Conservation (phyloP, 2,888 invertebrate species). For the Campaea margaritaria region DNA sequence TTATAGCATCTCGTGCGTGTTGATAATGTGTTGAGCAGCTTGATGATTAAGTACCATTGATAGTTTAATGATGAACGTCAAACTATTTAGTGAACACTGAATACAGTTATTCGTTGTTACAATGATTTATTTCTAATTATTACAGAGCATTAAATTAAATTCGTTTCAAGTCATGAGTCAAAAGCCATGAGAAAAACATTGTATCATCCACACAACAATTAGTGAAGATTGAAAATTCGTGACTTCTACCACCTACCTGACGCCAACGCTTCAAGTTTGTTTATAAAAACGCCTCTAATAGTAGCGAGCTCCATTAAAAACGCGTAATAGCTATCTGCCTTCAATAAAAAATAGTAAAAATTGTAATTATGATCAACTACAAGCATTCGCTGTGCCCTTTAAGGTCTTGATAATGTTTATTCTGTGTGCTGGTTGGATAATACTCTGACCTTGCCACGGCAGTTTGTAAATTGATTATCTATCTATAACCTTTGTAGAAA, state of each 20-base stretch:
- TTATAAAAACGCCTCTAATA: conserved; percentile 11
- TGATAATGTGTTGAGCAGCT: no score
- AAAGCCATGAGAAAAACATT: conserved; percentile 2
- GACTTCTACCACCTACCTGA: conserved; percentile 7
- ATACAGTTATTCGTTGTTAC: background rate
- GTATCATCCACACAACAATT: conserved; percentile 16
- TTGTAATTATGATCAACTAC: conserved; percentile 6
- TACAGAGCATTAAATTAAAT: no score
- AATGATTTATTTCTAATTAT: no score
- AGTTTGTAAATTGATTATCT: conserved; percentile 27
- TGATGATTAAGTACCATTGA: background rate
- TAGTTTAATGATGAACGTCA: background rate
- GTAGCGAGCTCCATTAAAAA: conserved; percentile 20
- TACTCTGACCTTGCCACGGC: conserved; percentile 18
- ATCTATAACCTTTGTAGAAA: no score
- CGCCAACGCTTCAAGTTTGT: background rate
- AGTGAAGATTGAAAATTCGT: conserved; percentile 17
- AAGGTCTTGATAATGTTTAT: conserved; percentile 2
- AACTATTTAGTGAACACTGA: background rate
- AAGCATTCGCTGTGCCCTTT: conserved; percentile 17
- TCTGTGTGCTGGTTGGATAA: background rate
- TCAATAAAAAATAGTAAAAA: conserved; percentile 10
- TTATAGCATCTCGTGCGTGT: no score
- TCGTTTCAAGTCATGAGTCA: background rate
- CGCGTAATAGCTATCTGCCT: conserved; percentile 6